phyloP scores from a whole-genome alignment of 2,888 invertebrate genomes.

The Mesorhabditis belari region DNA sequence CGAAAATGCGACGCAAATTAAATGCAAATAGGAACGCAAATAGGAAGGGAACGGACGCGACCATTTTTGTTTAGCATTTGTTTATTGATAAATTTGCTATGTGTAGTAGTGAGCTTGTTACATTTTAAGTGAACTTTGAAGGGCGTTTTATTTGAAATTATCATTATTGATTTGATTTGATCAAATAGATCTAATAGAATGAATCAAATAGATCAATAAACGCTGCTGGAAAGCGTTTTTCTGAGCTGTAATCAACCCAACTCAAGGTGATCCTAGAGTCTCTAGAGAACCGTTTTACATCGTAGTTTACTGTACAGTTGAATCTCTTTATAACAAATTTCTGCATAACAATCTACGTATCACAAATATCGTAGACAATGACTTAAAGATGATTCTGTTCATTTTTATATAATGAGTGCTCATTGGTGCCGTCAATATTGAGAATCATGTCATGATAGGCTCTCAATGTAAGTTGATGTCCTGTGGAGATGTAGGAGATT shows the following conservation, averaged over 20 bases:
- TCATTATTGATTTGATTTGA: no score
- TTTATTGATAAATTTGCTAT: no score
- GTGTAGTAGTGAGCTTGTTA: no score
- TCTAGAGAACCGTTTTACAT: neutral
- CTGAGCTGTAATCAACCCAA: neutral
- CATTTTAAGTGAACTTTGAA: no score
- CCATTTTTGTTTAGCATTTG: no score
- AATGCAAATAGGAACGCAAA: no score
- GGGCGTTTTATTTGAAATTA: no score
- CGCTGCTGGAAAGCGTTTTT: neutral
- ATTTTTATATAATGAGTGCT: neutral
- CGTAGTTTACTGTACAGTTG: neutral
- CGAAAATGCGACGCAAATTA: no score
- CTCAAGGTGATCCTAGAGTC: neutral
- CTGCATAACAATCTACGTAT: neutral
- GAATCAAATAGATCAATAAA: neutral
- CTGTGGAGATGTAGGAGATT: conserved; percentile 60
- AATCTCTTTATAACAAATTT: neutral
- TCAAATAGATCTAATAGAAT: no score
- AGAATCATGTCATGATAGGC: conserved; percentile 57
- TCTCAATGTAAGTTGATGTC: conserved; percentile 58
- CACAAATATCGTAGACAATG: neutral
- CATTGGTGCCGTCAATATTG: conserved; percentile 9
- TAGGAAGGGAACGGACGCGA: no score
- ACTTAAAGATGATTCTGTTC: neutral